Evolutionary conservation across 2,888 invertebrate genomes (phyloP).

Genomic region (Diarsia brunnea): DNA sequence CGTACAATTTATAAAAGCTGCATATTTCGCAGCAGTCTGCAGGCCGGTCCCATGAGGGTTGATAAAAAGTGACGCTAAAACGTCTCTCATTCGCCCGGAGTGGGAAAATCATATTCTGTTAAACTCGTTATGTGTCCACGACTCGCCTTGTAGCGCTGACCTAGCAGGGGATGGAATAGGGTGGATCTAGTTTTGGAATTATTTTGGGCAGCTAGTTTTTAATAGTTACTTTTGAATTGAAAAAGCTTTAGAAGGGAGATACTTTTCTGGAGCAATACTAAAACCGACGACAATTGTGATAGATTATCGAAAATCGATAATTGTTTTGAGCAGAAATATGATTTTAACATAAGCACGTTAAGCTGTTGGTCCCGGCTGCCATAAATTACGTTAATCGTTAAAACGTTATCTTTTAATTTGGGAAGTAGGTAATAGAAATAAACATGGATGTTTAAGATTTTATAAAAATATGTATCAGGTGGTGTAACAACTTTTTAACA

Average conservation of each 20-base stretch:
- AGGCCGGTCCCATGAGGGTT: conserved; percentile 77
- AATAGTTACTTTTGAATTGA: not conserved
- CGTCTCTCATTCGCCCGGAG: conserved; percentile 83
- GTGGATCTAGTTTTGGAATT: conserved; percentile 71
- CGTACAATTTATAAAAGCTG: conserved; percentile 66
- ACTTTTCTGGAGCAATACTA: not conserved
- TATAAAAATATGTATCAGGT: not conserved
- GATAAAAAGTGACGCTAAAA: conserved; percentile 88
- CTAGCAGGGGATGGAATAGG: conserved; percentile 77
- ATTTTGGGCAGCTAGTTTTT: not conserved
- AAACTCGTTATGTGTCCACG: conserved; percentile 90
- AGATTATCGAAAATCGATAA: not conserved
- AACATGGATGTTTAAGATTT: too few relatives aligned
- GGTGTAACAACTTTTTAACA: too few relatives aligned
- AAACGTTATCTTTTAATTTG: too few relatives aligned
- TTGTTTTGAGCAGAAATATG: not conserved
- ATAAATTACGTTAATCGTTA: too few relatives aligned
- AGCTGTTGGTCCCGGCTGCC: too few relatives aligned
- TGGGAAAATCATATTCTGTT: conserved; percentile 90
- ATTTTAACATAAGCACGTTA: not conserved
- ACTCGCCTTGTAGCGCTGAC: conserved; percentile 89
- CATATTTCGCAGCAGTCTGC: conserved; percentile 85
- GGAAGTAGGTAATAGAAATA: not conserved
- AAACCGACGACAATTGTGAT: not conserved
- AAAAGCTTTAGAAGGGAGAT: not conserved